A percentile compares a stretch with the other conserved stretches of the same genome.
These are phyloP conservation scores for Zaprionus lineosus DNA, from an alignment of 2,888 invertebrate species.

Conservation along the genomic window DNA sequence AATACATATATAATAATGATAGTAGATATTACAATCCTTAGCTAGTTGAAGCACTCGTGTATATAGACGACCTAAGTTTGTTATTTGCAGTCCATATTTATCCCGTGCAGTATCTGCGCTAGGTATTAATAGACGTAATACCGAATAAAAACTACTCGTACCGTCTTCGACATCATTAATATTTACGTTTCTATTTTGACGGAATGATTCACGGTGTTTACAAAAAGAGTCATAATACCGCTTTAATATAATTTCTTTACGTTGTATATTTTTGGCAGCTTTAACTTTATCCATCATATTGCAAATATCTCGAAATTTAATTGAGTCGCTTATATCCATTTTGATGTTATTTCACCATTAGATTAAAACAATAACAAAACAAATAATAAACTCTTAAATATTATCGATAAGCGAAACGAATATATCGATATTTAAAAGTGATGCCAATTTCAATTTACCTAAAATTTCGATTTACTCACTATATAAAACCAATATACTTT, in stretches of 20 bases:
- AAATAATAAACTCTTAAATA: no score
- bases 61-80: constrained; percentile 87
- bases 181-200: constrained; percentile 36
- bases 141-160: constrained; percentile 86
- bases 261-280: constrained; percentile 47
- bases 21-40: constrained; percentile 86
- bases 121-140: constrained; percentile 91
- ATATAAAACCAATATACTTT: no score
- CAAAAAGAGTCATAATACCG: constrained; percentile 78
- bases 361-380: neutral
- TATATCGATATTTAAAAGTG: no score
- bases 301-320: constrained; percentile 79
- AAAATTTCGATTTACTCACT: no score
- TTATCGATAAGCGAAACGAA: no score
- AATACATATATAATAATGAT: no score
- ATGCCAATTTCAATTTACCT: no score
- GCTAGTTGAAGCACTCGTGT: constrained; percentile 90
- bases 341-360: constrained; percentile 32
- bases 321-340: constrained; percentile 74
- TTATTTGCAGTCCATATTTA: constrained; percentile 92
- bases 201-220: constrained; percentile 71
- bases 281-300: constrained; percentile 77
- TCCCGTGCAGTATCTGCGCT: constrained; percentile 90
- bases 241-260: constrained; percentile 71
- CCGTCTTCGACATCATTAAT: constrained; percentile 59